A percentile compares a stretch with the other conserved stretches of the same genome.
phyloP scores from a whole-genome alignment of 2,113 vertebrate species.

The Dryoscopus gambensis region DNA sequence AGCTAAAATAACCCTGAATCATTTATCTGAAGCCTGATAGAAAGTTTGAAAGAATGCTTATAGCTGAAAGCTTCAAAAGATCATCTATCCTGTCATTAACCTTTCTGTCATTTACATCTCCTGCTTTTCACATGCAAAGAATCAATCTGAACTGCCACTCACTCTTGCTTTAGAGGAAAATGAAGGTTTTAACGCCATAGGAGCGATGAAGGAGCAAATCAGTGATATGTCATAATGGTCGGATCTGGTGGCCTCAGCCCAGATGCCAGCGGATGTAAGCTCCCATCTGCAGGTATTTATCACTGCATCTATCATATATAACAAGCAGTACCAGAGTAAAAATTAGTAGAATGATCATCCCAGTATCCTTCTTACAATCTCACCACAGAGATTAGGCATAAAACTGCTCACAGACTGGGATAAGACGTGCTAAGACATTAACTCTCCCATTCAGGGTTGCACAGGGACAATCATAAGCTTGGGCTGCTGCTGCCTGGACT shows the following conservation, averaged over 20 bases:
- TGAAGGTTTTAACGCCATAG: neutral
- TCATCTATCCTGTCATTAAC: constrained; percentile 13
- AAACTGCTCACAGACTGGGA: neutral
- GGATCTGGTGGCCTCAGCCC: neutral
- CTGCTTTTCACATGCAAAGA: neutral
- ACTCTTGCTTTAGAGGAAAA: neutral
- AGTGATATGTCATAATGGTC: neutral
- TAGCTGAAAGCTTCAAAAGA: constrained; percentile 13
- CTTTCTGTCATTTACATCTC: constrained; percentile 26
- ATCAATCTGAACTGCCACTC: neutral
- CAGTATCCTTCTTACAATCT: neutral
- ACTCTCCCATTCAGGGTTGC: neutral
- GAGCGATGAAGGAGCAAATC: neutral
- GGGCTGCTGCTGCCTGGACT: neutral
- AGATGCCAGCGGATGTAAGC: neutral
- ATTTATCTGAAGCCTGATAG: neutral
- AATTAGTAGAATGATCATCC: neutral
- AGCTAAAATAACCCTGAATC: neutral
- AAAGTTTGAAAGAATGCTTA: constrained; percentile 10
- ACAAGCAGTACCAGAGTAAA: neutral
- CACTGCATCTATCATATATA: neutral
- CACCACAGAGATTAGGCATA: neutral
- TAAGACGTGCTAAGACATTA: neutral
- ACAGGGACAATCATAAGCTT: neutral
- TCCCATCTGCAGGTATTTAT: neutral